phyloP scores from a whole-genome alignment of 2,888 invertebrate species.

The Chrysolina americana region DNA sequence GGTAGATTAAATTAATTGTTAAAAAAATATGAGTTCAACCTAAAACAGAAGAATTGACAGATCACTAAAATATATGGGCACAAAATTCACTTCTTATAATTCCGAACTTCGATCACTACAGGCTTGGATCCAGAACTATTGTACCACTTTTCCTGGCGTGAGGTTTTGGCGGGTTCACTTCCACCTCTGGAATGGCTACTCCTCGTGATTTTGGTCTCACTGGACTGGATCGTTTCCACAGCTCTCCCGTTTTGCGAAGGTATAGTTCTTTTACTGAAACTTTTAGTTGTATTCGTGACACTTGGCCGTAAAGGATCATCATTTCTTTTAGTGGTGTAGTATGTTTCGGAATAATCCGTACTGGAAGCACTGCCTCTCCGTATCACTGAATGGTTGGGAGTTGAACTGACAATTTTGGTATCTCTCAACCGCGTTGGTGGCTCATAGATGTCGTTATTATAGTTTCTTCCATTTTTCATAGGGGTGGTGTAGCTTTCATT shows the following conservation, averaged over 20 bases:
- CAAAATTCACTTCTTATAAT: conserved; percentile 52
- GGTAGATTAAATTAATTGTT: conserved; percentile 30
- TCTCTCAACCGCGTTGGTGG: conserved; percentile 68
- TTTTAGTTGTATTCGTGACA: conserved; percentile 81
- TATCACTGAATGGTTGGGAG: conserved; percentile 68
- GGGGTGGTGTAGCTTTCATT: conserved; percentile 66
- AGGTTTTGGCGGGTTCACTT: conserved; percentile 59
- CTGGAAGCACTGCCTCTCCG: conserved; percentile 79
- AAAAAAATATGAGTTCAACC: conserved; percentile 34
- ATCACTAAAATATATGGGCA: conserved; percentile 38
- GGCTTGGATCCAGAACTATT: conserved; percentile 68
- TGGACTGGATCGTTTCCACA: conserved; percentile 80
- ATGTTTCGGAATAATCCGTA: conserved; percentile 81
- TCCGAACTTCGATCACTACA: conserved; percentile 76
- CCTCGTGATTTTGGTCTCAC: conserved; percentile 80
- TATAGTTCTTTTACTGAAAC: conserved; percentile 78
- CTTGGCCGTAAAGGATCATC: conserved; percentile 79
- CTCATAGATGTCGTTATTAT: conserved; percentile 68
- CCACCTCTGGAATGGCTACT: conserved; percentile 65
- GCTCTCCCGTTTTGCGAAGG: conserved; percentile 77
- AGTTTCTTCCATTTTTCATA: conserved; percentile 62
- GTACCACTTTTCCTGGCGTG: conserved; percentile 72
- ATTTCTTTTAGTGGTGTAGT: conserved; percentile 78
- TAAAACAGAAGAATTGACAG: conserved; percentile 24
- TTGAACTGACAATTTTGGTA: conserved; percentile 60